phyloP scores from a whole-genome alignment of 2,113 vertebrate genomes.

The Pteruthius melanotis region DNA sequence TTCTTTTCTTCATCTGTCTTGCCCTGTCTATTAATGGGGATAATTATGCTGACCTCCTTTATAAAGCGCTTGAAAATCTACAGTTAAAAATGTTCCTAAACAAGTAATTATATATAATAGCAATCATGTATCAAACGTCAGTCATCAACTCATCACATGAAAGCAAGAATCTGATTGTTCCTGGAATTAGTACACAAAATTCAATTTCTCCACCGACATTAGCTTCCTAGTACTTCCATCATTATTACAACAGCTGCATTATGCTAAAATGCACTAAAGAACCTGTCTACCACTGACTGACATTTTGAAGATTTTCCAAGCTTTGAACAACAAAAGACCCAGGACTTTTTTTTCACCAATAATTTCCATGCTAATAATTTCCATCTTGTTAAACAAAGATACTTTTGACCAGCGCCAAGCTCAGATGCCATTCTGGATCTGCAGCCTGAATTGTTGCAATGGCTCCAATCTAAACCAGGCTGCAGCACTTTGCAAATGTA shows the following conservation, averaged over 20 bases:
- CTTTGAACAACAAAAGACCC: neutral
- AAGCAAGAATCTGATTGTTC: neutral
- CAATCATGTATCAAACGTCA: neutral
- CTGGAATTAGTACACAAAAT: neutral
- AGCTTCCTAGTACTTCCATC: neutral
- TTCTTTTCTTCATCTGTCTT: neutral
- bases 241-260: neutral
- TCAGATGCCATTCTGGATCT: neutral
- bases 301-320: constrained; percentile 10
- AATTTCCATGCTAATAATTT: neutral
- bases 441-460: neutral
- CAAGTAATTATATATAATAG: neutral
- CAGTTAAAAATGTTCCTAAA: neutral
- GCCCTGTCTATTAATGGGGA: neutral
- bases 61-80: neutral
- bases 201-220: neutral
- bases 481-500: neutral
- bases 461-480: neutral
- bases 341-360: neutral
- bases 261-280: neutral
- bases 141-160: neutral
- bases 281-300: neutral
- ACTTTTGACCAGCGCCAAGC: neutral
- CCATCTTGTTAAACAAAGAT: neutral
- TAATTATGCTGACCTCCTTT: neutral